Evolutionary conservation across 2,113 vertebrate genomes (phyloP), one percentile per base, ranked within the genome.

Genomic region (Chascanopsetta lugubris): DNA sequence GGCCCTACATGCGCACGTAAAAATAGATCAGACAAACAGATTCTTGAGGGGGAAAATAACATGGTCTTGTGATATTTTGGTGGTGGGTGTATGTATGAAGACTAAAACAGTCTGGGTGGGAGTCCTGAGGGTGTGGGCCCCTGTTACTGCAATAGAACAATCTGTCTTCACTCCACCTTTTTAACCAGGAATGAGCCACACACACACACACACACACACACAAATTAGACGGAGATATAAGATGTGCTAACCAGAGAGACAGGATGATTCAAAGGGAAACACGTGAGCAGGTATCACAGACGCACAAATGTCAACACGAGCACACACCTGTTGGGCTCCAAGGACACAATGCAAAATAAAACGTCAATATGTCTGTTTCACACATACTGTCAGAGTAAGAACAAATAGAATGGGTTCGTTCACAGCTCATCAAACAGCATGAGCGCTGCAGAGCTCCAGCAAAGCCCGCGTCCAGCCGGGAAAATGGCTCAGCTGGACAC

Each of bases 211-310:
- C 69, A 76, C 34, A 60, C 69, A 55, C 40, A 67, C 38, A 70
- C 76, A 17, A 30, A 82, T 86, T 82, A 84, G 66, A 71, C 17
- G 34, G 27, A 29, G 81, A 84, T 80, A 77, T 75, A 75, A 83
- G 72, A 63, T 42, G 43, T 57, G 59, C 59, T 56, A 61, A 34
- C 61, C 17, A n/a, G 22, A 47, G 13, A 58, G 61, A 25, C 9
- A 24, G 36, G 15, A 53, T 38, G 18, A 42, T 47, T 63, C 25
- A 60, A 6, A 57, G 25, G n/a, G 27, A 67, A 63, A 84, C 8
- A 38, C 51, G 49, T 36, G 60, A 67, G 49, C 30, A 54, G 15
- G 34, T 45, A 55, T 51, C 24, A 53, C 53, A 70, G 43, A 56
- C 46, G 43, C 10, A 51, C 30, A 42, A n/a, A n/a, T n/a, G n/a